A percentile compares a stretch with the other conserved stretches of the same genome.
Conservation (phyloP, 1,140 invertebrate genomes). For the Bombus superbus region DNA sequence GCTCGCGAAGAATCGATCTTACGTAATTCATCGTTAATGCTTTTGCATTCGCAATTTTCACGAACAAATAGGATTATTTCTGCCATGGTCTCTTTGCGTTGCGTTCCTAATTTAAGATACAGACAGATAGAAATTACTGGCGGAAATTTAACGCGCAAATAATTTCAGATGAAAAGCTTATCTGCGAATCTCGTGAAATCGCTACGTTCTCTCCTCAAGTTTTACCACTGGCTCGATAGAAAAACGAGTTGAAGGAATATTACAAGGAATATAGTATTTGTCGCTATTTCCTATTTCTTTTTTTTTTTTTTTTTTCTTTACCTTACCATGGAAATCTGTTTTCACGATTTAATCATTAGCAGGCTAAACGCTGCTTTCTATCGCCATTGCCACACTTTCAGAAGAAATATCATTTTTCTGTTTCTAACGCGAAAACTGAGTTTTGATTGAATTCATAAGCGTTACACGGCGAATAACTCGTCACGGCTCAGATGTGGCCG, state of each 20-base stretch:
- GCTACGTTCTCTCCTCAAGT: too few species aligned
- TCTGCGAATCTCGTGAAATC: too few species aligned
- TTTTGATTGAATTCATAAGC: not conserved
- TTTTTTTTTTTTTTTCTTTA: not conserved
- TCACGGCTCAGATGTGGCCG: not conserved
- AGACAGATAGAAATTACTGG: too few species aligned
- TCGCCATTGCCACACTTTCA: not conserved
- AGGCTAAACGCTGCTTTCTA: not conserved
- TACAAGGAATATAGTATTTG: too few species aligned
- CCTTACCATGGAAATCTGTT: not conserved
- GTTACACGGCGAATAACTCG: conserved; percentile 15
- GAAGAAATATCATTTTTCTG: not conserved
- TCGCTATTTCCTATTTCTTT: too few species aligned
- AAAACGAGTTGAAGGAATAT: too few species aligned
- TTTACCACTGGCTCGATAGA: too few species aligned
- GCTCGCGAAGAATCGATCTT: not conserved
- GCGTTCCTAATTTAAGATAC: too few species aligned
- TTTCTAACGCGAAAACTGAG: not conserved
- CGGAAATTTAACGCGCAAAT: too few species aligned
- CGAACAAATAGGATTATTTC: not conserved
- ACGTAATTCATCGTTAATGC: not conserved
- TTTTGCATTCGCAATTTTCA: not conserved
- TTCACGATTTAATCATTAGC: not conserved
- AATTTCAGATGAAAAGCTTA: too few species aligned
- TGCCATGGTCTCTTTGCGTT: not conserved